phyloP scores from a whole-genome alignment of 2,888 invertebrate genomes.

The Apamea epomidion region DNA sequence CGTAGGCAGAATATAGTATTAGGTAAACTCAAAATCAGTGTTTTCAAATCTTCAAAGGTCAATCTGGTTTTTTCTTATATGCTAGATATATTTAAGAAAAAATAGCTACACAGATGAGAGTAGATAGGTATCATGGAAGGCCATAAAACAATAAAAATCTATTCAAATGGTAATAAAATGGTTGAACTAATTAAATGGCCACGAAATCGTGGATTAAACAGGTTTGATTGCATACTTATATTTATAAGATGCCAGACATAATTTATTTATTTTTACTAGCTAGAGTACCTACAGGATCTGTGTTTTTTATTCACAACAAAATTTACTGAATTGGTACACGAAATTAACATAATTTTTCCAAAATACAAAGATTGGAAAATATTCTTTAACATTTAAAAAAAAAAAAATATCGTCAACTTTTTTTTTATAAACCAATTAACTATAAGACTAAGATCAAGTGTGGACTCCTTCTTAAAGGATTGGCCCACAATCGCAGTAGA shows the following conservation, averaged over 20 bases:
- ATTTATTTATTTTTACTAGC: neutral
- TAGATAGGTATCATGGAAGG: neutral
- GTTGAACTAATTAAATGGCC: conserved; percentile 15
- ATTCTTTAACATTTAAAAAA: neutral
- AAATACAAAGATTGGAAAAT: neutral
- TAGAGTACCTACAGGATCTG: neutral
- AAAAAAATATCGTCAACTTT: neutral
- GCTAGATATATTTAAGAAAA: neutral
- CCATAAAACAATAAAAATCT: conserved; percentile 27
- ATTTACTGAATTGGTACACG: neutral
- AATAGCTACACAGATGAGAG: neutral
- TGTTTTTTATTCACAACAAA: neutral
- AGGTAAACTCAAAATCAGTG: neutral
- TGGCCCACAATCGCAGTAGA: no score
- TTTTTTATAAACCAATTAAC: neutral
- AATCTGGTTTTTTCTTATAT: neutral
- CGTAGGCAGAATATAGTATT: neutral
- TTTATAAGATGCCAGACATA: neutral
- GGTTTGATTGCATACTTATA: neutral
- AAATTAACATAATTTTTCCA: neutral
- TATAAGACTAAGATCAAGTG: neutral
- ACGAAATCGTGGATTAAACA: conserved; percentile 2
- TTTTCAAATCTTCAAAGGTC: neutral
- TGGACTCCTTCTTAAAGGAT: no score
- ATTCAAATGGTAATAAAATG: conserved; percentile 39